Evolutionary conservation across 1,140 invertebrate genomes (phyloP), one percentile per base, ranked within the genome.

Genomic region (Plodia interpunctella): DNA sequence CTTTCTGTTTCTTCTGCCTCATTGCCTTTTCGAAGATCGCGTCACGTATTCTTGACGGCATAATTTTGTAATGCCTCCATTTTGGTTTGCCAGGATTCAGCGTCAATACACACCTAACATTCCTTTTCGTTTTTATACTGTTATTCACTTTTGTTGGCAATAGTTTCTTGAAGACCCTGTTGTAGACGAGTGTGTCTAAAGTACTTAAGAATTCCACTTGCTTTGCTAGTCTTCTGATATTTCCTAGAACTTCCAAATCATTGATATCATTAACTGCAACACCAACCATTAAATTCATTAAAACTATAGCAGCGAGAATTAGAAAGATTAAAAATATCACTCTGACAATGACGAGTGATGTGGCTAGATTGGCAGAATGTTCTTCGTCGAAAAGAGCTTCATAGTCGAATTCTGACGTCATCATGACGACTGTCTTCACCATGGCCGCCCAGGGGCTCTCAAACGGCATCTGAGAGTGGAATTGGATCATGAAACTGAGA

Each of bases 211-310:
- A 90, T n/a, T 87, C 84, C 0, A 90, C 85, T 72, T 90, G 90
- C 49, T 90, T 88, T 0, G 73, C 85, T 5, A 90, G 58, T 58
- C 90, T 79, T 50, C 80, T 70, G 10, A 90, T 88, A 60, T 91
- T 91, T 4, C 91, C 91, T 49, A 90, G 74, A 3, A 90, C 87
- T 74, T 92, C 88, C 54, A 93, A 79, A 61, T 90, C 90, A 68
- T 91, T 91, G 19, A 93, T 92, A 66, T 94, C 92, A 65, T 91
- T 93, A 13, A 93, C 92, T 30, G 93, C 92, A 30, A 93, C 85
- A 66, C 92, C 93, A 8, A 93, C 91, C 80, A 93, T 90, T 35
- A 93, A 72, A 69, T 93, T 93, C 91, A 92, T 93, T 13, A 93
- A 75, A 2, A 93, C 92, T 49, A 94, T 92, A 38, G 92, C 91